phyloP scores from a whole-genome alignment of 2,797 vertebrate genomes.

The Cryptoblepharus egeriae region DNA sequence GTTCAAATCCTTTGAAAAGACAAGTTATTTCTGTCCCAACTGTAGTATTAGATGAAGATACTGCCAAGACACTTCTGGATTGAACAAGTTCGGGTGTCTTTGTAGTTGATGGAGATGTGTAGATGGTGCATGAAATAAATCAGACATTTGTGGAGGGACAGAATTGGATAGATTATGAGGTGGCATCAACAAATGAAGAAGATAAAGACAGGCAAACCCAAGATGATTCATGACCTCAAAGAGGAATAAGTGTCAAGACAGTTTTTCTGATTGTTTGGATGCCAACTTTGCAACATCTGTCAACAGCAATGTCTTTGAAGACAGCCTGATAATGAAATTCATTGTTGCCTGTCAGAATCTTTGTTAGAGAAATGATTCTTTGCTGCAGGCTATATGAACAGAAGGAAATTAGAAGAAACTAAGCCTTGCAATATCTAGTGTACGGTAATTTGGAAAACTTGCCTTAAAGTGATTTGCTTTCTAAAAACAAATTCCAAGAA shows the following conservation, averaged over 20 bases:
- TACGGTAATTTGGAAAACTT: neutral
- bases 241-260: conserved; percentile 48
- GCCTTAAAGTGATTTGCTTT: neutral
- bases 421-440: conserved; percentile 2
- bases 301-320: conserved; percentile 20
- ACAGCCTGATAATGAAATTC: conserved; percentile 53
- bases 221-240: conserved; percentile 35
- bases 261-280: conserved; percentile 13
- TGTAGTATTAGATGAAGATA: neutral
- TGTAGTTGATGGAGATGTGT: neutral
- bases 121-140: conserved; percentile 13
- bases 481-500: neutral
- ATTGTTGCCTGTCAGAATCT: conserved; percentile 44
- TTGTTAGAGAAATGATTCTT: conserved; percentile 41
- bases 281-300: conserved; percentile 45
- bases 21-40: neutral
- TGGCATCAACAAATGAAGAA: conserved; percentile 21
- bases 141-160: neutral
- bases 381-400: conserved; percentile 35
- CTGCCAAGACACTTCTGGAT: neutral
- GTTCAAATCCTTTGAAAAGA: conserved; percentile 6
- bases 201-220: conserved; percentile 37
- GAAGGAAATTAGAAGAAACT: conserved; percentile 10
- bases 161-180: conserved; percentile 22
- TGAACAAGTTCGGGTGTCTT: neutral